A percentile compares a stretch with the other conserved stretches of the same genome.
These are phyloP conservation scores for Hypomesus transpacificus DNA, from an alignment of 2,113 vertebrate species.

Conservation along the genomic window DNA sequence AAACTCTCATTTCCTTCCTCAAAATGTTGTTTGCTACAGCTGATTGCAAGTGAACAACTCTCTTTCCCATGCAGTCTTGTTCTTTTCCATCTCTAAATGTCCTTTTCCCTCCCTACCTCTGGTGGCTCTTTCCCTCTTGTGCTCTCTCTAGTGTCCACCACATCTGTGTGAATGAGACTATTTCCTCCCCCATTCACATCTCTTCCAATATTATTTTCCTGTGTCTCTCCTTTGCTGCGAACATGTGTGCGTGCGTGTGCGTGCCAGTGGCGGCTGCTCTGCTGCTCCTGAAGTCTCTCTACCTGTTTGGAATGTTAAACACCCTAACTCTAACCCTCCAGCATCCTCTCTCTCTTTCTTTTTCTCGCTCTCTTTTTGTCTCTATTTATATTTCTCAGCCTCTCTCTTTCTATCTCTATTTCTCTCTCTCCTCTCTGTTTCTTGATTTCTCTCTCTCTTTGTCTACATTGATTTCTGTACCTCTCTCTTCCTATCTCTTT, in stretches of 20 bases:
- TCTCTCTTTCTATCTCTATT: not conserved
- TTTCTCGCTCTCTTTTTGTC: not conserved
- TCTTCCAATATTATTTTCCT: constrained; percentile 7
- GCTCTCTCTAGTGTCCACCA: not conserved
- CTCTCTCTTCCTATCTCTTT: constrained; percentile 43
- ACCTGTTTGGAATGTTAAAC: constrained; percentile 73
- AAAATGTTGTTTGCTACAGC: not conserved
- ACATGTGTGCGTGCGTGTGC: constrained; percentile 23
- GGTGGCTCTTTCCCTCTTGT: not conserved
- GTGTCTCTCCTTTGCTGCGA: constrained; percentile 8
- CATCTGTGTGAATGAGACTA: no score
- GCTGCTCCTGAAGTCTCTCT: constrained; percentile 60
- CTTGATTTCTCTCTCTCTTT: constrained; percentile 11
- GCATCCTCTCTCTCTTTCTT: constrained; percentile 38
- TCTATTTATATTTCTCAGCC: not conserved
- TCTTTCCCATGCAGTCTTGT: not conserved
- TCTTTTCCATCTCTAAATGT: not conserved
- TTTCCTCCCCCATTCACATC: not conserved
- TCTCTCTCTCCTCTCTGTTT: constrained; percentile 29
- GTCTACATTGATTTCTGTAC: not conserved
- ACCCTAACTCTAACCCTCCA: constrained; percentile 54
- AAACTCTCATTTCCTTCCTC: not conserved
- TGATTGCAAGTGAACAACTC: not conserved
- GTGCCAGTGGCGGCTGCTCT: constrained; percentile 41
- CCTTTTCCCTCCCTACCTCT: not conserved